Conservation (phyloP, 2,797 vertebrate species). For the Gymnocypris eckloni region DNA sequence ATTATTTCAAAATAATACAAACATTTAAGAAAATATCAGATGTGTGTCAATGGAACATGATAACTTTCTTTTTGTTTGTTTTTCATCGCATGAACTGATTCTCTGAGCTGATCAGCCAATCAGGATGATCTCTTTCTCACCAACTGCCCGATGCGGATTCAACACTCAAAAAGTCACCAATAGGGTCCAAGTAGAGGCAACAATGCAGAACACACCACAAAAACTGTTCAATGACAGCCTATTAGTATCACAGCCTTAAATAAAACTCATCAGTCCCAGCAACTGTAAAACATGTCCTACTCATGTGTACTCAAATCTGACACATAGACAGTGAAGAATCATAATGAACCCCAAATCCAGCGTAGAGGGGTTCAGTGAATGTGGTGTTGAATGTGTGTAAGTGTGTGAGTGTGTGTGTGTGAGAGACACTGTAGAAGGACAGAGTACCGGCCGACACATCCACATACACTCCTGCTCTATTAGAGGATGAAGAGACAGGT, state of each 20-base stretch:
- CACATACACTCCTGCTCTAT: not conserved
- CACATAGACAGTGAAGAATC: not conserved
- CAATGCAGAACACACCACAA: not conserved
- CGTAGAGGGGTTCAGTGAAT: not conserved
- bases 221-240: not conserved
- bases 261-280: not conserved
- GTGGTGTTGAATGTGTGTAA: not conserved
- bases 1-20: too few species aligned
- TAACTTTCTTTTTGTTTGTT: too few species aligned
- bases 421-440: not conserved
- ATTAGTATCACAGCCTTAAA: too few species aligned
- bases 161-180: not conserved
- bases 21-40: too few species aligned
- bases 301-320: not conserved
- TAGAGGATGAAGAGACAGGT: not conserved
- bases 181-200: not conserved
- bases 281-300: not conserved
- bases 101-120: not conserved
- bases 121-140: not conserved
- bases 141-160: not conserved
- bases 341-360: not conserved
- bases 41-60: too few species aligned
- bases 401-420: not conserved
- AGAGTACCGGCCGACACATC: accelerated
- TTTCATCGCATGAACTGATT: not conserved